Evolutionary conservation across 2,888 invertebrate genomes (phyloP).

Genomic region (Prenolepis imparis): DNA sequence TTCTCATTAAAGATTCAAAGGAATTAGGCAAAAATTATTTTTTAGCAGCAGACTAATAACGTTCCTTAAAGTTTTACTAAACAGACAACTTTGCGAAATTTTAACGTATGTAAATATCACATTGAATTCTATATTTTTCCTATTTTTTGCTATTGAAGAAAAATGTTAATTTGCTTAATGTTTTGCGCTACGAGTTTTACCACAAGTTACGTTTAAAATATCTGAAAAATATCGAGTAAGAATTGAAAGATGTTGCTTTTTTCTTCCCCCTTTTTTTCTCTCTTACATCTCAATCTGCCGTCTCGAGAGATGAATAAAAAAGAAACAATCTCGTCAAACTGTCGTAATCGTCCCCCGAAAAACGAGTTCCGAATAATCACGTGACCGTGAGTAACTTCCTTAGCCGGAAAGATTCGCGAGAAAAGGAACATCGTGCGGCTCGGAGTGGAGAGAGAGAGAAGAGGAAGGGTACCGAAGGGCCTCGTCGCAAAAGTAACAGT

Average conservation of each 20-base stretch:
- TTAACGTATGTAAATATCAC: background rate
- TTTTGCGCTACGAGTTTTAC: background rate
- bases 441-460: constrained; percentile 20
- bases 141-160: background rate
- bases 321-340: constrained; percentile 21
- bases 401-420: constrained; percentile 31
- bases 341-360: constrained; percentile 40
- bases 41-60: background rate
- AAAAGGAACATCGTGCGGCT: constrained; percentile 25
- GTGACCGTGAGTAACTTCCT: constrained; percentile 47
- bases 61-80: background rate
- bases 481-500: constrained; percentile 85
- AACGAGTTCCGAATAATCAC: constrained; percentile 53
- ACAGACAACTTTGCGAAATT: background rate
- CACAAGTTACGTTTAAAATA: constrained; percentile 2
- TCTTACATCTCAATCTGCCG: background rate
- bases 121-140: background rate
- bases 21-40: background rate
- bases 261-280: background rate
- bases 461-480: constrained; percentile 80
- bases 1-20: background rate
- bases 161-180: background rate
- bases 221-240: background rate
- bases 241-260: background rate
- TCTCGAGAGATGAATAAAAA: background rate